A percentile compares a stretch with the other conserved stretches of the same genome.
Evolutionary conservation across 2,888 invertebrate species (phyloP).

Genomic region (Lasioglossum vierecki): DNA sequence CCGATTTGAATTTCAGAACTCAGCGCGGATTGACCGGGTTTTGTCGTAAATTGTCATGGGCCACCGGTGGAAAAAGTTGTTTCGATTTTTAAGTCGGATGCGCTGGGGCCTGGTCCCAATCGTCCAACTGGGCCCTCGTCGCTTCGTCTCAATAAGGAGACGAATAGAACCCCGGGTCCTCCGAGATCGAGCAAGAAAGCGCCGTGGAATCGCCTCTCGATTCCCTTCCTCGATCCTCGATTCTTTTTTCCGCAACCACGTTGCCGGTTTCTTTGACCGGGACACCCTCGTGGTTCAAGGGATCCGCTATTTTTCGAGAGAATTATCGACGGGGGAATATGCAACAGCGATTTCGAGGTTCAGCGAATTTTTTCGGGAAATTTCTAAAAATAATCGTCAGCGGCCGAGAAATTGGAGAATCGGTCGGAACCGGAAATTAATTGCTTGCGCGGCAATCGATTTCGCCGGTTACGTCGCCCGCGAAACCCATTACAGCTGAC

Average conservation of each 20-base stretch:
- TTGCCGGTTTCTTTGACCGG: constrained; percentile 28
- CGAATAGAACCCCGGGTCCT: constrained; percentile 35
- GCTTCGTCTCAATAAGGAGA: constrained; percentile 73
- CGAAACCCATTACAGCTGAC: constrained; percentile 42
- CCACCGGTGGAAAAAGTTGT: constrained; percentile 74
- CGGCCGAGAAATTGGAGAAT: constrained; percentile 53
- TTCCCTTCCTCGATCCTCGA: background rate
- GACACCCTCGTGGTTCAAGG: constrained; percentile 30
- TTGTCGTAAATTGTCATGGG: constrained; percentile 76
- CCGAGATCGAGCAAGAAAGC: constrained; percentile 36
- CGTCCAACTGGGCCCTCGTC: constrained; percentile 25
- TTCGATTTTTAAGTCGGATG: constrained; percentile 70
- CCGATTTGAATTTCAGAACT: constrained; percentile 76
- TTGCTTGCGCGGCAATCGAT: constrained; percentile 60
- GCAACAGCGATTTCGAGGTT: background rate
- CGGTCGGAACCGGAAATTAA: constrained; percentile 49
- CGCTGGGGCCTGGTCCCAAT: constrained; percentile 28
- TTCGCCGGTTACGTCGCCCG: constrained; percentile 24
- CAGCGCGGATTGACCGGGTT: constrained; percentile 73
- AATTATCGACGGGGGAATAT: background rate
- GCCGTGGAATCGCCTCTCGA: constrained; percentile 40
- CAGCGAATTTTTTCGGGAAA: background rate
- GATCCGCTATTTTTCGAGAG: background rate
- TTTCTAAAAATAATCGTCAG: background rate
- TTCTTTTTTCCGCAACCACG: background rate